These are phyloP conservation scores for Pseudococcus viburni DNA, from an alignment of 2,888 invertebrate species.

Conservation along the genomic window DNA sequence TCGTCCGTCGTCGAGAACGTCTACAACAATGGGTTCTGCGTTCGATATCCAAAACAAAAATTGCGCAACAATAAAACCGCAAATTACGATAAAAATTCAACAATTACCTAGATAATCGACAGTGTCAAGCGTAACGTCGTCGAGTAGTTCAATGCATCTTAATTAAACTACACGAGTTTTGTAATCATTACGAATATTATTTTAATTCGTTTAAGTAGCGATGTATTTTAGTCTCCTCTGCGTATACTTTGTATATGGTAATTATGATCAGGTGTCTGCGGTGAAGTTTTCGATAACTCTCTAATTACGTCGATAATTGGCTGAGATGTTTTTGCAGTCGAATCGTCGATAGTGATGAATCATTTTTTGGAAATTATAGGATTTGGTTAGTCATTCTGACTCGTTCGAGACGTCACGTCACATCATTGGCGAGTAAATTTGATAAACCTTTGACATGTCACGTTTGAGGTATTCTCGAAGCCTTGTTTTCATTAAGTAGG, in stretches of 20 bases:
- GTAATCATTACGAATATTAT: conserved; percentile 52
- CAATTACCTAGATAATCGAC: conserved; percentile 61
- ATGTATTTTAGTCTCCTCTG: background rate
- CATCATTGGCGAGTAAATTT: no score
- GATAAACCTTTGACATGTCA: no score
- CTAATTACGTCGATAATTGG: background rate
- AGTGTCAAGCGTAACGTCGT: conserved; percentile 58
- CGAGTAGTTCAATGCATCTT: conserved; percentile 57
- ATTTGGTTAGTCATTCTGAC: no score
- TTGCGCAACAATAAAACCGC: conserved; percentile 59
- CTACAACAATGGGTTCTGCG: conserved; percentile 47
- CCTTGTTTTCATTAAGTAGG: no score
- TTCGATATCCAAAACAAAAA: conserved; percentile 40
- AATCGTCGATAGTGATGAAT: background rate
- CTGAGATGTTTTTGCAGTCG: background rate
- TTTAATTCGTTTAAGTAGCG: conserved; percentile 21
- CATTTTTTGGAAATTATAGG: no score
- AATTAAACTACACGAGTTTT: conserved; percentile 56
- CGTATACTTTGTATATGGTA: conserved; percentile 1
- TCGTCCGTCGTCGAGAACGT: conserved; percentile 54
- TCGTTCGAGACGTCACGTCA: no score
- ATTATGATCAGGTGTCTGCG: background rate
- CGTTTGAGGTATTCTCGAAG: no score
- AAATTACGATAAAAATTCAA: conserved; percentile 62
- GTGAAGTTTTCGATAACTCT: background rate